Evolutionary conservation across 2,113 vertebrate genomes (phyloP).

Genomic region (Pungitius pungitius): DNA sequence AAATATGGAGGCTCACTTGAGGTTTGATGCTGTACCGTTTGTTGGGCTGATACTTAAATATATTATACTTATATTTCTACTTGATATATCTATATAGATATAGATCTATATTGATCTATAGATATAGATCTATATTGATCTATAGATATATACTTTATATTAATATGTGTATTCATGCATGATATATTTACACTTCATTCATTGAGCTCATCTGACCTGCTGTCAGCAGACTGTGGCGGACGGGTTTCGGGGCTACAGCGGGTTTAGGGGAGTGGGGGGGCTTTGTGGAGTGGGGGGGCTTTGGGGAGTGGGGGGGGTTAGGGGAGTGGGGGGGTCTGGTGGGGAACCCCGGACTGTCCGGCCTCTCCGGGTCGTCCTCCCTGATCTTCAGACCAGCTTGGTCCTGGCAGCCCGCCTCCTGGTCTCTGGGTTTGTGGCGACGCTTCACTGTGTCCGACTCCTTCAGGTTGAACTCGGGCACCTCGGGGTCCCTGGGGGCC

Average conservation of each 20-base stretch:
- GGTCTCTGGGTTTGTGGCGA: constrained; percentile 88
- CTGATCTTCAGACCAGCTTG: constrained; percentile 69
- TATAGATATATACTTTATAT: no score
- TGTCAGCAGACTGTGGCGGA: constrained; percentile 64
- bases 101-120: no score
- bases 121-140: no score
- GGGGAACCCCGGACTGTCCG: constrained; percentile 71
- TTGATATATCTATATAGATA: no score
- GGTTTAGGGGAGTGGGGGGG: constrained; percentile 73
- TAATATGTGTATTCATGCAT: no score
- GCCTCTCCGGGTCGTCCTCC: constrained; percentile 71
- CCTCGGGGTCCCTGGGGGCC: constrained; percentile 51
- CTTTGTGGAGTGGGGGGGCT: constrained; percentile 76
- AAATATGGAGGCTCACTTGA: no score
- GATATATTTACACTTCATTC: no score
- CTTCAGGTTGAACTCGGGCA: constrained; percentile 92
- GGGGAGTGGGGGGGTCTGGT: constrained; percentile 74
- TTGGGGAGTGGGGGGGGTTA: constrained; percentile 73
- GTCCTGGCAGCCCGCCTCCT: constrained; percentile 75
- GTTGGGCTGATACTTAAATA: no score
- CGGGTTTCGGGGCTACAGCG: constrained; percentile 62
- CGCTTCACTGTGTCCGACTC: constrained; percentile 97
- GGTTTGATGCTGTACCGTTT: no score
- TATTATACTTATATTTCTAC: no score
- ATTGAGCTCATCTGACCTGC: constrained; percentile 47